A percentile compares a stretch with the other conserved stretches of the same genome.
phyloP scores from a whole-genome alignment of 1,140 invertebrate species.

The Drosophila littoralis region DNA sequence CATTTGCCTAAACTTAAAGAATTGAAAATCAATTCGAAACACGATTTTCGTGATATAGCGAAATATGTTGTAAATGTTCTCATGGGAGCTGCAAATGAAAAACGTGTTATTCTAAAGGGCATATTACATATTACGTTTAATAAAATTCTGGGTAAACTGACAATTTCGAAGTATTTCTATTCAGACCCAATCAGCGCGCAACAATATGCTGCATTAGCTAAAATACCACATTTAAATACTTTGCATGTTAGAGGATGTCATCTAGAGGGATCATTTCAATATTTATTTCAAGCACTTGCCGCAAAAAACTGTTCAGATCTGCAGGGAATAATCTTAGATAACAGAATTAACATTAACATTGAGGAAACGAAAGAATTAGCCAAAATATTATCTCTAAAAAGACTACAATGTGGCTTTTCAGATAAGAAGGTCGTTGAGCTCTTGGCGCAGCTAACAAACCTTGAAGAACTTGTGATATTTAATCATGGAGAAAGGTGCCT shows the following conservation, averaged over 20 bases:
- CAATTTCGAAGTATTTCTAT: no score
- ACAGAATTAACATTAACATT: background rate
- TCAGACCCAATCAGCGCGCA: no score
- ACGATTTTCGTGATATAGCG: background rate
- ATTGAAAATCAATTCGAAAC: background rate
- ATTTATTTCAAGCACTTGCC: slow-evolving; percentile 3
- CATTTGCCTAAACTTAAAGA: background rate
- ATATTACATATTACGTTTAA: slow-evolving; percentile 1
- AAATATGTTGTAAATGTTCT: slow-evolving; percentile 1
- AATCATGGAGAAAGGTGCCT: background rate
- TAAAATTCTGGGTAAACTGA: background rate
- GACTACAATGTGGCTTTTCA: background rate
- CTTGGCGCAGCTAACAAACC: background rate
- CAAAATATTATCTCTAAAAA: slow-evolving; percentile 6
- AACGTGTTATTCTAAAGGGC: background rate
- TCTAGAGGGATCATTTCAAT: background rate
- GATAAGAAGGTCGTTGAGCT: background rate
- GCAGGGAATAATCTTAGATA: background rate
- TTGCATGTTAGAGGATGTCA: no score
- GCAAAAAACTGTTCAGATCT: background rate
- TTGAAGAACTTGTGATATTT: slow-evolving; percentile 1
- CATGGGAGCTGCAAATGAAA: slow-evolving; percentile 1
- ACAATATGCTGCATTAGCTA: no score
- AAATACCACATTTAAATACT: no score
- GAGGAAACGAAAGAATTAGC: slow-evolving; percentile 1